Percentiles rank a stretch among this genome's conserved stretches.
These are phyloP conservation scores for Montipora efflorescens DNA, from an alignment of 64 coral and sea anemone genomes.

Conservation along the genomic window DNA sequence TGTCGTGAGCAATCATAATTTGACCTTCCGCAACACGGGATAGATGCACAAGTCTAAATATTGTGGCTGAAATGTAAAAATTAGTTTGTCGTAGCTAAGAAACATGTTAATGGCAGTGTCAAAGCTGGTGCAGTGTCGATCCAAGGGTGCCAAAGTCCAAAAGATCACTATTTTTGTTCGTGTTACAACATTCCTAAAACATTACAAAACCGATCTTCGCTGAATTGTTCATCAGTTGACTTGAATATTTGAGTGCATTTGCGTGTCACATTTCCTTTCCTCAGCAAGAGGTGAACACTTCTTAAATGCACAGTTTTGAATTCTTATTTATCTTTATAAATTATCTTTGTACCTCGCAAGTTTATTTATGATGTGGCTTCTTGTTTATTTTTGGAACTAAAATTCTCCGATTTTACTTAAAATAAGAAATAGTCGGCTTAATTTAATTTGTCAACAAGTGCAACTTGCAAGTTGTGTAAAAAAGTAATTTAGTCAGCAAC, in stretches of 20 bases:
- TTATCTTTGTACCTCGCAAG: not conserved
- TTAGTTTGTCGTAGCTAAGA: not conserved
- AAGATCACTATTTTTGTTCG: slow-evolving; percentile 50
- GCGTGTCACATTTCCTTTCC: not conserved
- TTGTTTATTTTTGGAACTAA: not conserved
- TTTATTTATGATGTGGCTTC: not conserved
- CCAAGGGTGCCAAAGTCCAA: slow-evolving; percentile 32
- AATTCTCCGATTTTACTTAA: too few species aligned
- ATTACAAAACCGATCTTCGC: slow-evolving; percentile 1
- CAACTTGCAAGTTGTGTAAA: too few species aligned
- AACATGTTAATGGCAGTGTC: not conserved
- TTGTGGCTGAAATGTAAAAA: not conserved
- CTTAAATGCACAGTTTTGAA: too few species aligned
- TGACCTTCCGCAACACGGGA: not conserved
- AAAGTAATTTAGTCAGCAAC: too few species aligned
- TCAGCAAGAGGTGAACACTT: not conserved
- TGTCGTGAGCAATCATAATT: not conserved
- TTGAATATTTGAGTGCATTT: not conserved
- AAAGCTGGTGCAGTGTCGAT: not conserved
- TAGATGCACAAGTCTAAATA: not conserved
- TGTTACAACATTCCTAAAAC: slow-evolving; percentile 11
- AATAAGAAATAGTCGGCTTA: too few species aligned
- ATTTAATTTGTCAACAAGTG: too few species aligned
- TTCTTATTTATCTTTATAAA: too few species aligned
- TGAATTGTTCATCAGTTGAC: not conserved